Conservation (phyloP, 2,888 invertebrate species). For the Calephelis perditalis region DNA sequence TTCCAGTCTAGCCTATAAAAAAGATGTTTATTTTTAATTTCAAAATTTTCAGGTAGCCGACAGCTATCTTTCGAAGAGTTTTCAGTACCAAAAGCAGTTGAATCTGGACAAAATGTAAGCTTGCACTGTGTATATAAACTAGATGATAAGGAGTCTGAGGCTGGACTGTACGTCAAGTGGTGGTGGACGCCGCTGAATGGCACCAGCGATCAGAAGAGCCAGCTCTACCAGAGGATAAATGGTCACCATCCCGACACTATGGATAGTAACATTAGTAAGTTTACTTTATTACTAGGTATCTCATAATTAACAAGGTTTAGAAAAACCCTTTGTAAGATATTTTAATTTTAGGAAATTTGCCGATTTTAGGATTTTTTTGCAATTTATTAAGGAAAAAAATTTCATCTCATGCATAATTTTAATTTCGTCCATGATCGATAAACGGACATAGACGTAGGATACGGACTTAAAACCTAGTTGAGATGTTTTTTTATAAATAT, state of each 20-base stretch:
- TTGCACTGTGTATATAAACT: conserved; percentile 46
- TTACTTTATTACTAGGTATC: no score
- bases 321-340: no score
- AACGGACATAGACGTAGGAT: no score
- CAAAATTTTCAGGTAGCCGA: conserved; percentile 45
- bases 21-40: background rate
- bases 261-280: conserved; percentile 42
- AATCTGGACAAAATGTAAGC: conserved; percentile 43
- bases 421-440: no score
- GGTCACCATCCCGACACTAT: conserved; percentile 34
- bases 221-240: conserved; percentile 50
- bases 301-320: no score
- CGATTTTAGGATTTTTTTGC: no score
- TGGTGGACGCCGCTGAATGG: conserved; percentile 48
- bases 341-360: no score
- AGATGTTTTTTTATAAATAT: no score
- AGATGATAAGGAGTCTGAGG: conserved; percentile 34
- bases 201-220: conserved; percentile 36
- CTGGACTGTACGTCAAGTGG: conserved; percentile 53
- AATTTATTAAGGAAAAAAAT: no score
- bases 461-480: no score
- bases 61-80: conserved; percentile 56
- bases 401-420: no score
- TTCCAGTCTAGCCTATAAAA: background rate
- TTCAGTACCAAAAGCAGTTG: conserved; percentile 46